Conservation (phyloP, 1,140 invertebrate genomes). For the Ostrea denselamellosa region DNA sequence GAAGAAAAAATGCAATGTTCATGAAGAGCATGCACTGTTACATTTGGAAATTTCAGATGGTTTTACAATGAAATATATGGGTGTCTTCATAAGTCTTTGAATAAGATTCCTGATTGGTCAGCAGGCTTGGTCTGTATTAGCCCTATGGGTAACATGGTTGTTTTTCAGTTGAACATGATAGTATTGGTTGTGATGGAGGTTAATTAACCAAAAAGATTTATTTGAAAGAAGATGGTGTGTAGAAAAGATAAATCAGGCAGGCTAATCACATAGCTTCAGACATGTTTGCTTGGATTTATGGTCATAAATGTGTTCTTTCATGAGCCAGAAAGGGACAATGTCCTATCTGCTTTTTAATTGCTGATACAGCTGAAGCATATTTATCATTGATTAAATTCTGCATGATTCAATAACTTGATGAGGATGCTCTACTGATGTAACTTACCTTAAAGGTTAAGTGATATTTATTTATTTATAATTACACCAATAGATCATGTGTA, state of each 20-base stretch:
- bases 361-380: background rate
- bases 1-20: no score
- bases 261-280: constrained; percentile 3
- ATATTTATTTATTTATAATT: background rate
- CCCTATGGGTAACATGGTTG: background rate
- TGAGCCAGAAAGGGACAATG: background rate
- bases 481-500: background rate
- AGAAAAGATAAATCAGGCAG: constrained; percentile 11
- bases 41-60: no score
- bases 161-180: background rate
- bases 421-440: background rate
- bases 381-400: background rate
- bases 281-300: constrained; percentile 9
- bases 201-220: constrained; percentile 28
- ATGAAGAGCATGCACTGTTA: no score
- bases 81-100: no score
- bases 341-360: background rate
- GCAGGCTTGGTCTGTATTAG: no score
- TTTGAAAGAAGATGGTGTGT: constrained; percentile 33
- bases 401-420: background rate
- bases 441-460: background rate
- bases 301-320: constrained; percentile 37
- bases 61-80: no score
- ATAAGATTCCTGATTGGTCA: no score
- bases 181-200: constrained; percentile 9